A percentile compares a stretch with the other conserved stretches of the same genome.
Evolutionary conservation across 92 coral and sea anemone genomes (phyloP).

Genomic region (Heliopora coerulea): DNA sequence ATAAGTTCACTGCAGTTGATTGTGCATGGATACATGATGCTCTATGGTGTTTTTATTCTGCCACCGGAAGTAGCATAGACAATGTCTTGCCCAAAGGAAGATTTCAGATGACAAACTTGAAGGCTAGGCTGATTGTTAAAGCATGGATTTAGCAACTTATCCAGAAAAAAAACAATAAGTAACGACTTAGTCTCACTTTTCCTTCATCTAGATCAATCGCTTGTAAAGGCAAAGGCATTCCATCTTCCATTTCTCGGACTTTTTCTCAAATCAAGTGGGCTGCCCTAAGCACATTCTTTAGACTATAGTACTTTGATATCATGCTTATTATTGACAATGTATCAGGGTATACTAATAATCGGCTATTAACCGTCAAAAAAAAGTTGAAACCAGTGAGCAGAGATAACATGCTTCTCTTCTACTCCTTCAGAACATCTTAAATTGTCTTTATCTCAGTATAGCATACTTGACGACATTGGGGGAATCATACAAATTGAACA

Average conservation of each 20-base stretch:
- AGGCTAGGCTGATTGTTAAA: constrained; percentile 10
- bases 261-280: constrained; percentile 46
- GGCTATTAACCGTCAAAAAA: constrained; percentile 26
- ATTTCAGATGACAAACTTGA: constrained; percentile 43
- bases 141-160: constrained; percentile 36
- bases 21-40: constrained; percentile 54
- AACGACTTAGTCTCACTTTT: constrained; percentile 26
- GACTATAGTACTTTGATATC: constrained; percentile 29
- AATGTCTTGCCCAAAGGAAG: constrained; percentile 59
- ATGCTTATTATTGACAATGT: constrained; percentile 21
- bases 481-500: constrained; percentile 13
- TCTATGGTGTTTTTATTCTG: too few species aligned
- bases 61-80: too few species aligned
- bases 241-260: constrained; percentile 18
- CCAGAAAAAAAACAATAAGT: constrained; percentile 39
- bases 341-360: constrained; percentile 44
- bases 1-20: constrained; percentile 61
- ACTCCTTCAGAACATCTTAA: constrained; percentile 14
- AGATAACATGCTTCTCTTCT: background rate
- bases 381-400: constrained; percentile 18
- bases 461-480: constrained; percentile 8
- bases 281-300: constrained; percentile 41
- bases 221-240: constrained; percentile 48
- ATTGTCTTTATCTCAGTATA: background rate
- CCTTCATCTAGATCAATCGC: too few species aligned